phyloP scores from a whole-genome alignment of 1,140 invertebrate genomes.

The Macrocentrus cingulum region DNA sequence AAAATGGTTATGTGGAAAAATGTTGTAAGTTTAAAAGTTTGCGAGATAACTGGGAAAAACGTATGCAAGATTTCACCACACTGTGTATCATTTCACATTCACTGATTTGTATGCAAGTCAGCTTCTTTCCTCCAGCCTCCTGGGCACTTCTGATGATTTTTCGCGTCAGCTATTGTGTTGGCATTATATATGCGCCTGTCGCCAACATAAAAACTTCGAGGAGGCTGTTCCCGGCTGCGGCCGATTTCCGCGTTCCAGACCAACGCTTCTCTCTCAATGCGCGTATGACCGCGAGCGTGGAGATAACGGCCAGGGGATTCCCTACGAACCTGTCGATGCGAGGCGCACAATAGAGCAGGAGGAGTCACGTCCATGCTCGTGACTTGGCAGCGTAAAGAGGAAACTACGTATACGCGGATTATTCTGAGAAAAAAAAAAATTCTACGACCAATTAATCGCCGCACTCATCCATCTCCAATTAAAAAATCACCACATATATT shows the following conservation, averaged over 20 bases:
- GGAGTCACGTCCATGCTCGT: neutral
- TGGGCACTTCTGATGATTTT: too few relatives aligned
- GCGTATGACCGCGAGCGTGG: slow-evolving; percentile 13
- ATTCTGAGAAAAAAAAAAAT: neutral
- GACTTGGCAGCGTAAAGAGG: neutral
- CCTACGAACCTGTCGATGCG: slow-evolving; percentile 16
- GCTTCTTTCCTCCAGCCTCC: too few relatives aligned
- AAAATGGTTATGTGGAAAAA: too few relatives aligned
- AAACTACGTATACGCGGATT: neutral
- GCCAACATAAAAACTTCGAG: neutral
- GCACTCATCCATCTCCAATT: neutral
- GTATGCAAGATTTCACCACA: too few relatives aligned
- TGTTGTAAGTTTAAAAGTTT: too few relatives aligned
- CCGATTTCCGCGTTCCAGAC: slow-evolving; percentile 14
- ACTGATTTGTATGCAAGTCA: too few relatives aligned
- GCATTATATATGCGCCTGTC: too few relatives aligned
- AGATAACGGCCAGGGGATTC: slow-evolving; percentile 15
- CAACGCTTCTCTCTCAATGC: neutral
- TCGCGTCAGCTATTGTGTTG: too few relatives aligned
- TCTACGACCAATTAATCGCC: neutral
- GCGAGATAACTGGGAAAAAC: too few relatives aligned
- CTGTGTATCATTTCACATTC: too few relatives aligned
- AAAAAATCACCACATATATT: too few relatives aligned
- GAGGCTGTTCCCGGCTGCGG: neutral
- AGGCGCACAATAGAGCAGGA: neutral